Evolutionary conservation across 2,888 invertebrate species (phyloP).

Genomic region (Salticus scenicus): DNA sequence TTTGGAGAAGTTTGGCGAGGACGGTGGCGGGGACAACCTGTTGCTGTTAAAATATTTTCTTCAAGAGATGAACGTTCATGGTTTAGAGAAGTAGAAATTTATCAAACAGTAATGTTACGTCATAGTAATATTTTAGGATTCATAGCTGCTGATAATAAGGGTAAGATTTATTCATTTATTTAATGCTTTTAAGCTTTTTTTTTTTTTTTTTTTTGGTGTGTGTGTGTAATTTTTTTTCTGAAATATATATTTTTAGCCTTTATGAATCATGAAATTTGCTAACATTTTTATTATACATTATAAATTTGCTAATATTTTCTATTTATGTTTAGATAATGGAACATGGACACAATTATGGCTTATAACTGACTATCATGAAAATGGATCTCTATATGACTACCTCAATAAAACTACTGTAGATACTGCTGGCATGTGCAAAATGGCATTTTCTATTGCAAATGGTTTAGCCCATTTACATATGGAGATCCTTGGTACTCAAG

Average conservation of each 20-base stretch:
- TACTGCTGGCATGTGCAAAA: conserved; percentile 87
- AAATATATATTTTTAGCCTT: no score
- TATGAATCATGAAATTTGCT: no score
- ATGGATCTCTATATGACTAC: conserved; percentile 97
- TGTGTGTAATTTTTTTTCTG: no score
- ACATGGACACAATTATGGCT: conserved; percentile 99
- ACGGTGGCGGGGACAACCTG: conserved; percentile 88
- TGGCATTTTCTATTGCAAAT: conserved; percentile 94
- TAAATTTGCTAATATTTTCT: no score
- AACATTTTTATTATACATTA: no score
- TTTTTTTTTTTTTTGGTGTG: no score
- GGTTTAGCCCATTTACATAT: conserved; percentile 97
- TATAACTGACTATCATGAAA: conserved; percentile 97
- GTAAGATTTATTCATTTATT: conserved; percentile 78
- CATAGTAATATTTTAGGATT: conserved; percentile 99
- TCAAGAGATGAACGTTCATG: conserved; percentile 97
- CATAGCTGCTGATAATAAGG: conserved; percentile 99
- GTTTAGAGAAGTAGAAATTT: conserved; percentile 99
- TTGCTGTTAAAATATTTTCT: conserved; percentile 95
- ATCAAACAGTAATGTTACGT: conserved; percentile 97
- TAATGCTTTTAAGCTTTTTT: no score
- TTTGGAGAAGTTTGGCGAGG: conserved; percentile 90
- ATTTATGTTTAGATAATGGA: conserved; percentile 86
- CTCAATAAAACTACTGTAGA: conserved; percentile 89
- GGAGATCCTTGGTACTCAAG: conserved; percentile 96